Conservation (phyloP, 2,797 vertebrate genomes). For the Craterocephalus amniculus region DNA sequence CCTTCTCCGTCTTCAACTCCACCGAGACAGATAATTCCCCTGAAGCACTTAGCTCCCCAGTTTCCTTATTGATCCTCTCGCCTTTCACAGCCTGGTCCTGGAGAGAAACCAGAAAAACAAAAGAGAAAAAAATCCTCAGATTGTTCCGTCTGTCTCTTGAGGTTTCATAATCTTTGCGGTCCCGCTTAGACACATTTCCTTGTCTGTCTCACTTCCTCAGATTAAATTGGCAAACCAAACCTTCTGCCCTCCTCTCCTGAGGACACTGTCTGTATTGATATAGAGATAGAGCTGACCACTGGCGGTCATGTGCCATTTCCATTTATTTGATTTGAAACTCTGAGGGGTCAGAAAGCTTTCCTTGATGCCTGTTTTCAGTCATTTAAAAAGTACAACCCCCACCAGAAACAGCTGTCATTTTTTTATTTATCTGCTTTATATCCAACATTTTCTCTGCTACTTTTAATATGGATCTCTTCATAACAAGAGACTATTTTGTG, state of each 20-base stretch:
- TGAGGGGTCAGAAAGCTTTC: neutral
- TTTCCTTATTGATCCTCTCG: conserved; percentile 81
- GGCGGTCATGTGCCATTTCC: conserved; percentile 41
- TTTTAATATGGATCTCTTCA: neutral
- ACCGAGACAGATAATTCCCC: conserved; percentile 72
- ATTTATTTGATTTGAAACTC: conserved; percentile 12
- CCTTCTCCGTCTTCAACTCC: conserved; percentile 62
- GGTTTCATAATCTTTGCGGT: neutral
- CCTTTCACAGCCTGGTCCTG: conserved; percentile 62
- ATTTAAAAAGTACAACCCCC: conserved; percentile 1
- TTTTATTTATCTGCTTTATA: neutral
- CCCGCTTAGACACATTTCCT: conserved; percentile 5
- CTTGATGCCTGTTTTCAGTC: conserved; percentile 9
- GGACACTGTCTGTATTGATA: conserved; percentile 17
- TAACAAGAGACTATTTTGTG: neutral
- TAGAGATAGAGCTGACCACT: conserved; percentile 21
- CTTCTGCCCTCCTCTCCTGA: neutral
- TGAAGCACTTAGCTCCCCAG: conserved; percentile 79
- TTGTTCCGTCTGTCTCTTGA: conserved; percentile 3
- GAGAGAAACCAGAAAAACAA: conserved; percentile 12
- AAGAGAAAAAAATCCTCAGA: neutral
- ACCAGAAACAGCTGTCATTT: neutral
- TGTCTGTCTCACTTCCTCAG: conserved; percentile 28
- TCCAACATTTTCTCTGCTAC: neutral
- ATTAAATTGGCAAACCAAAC: conserved; percentile 6